Conservation (phyloP, 2,113 vertebrate genomes). For the Tor tambroides region DNA sequence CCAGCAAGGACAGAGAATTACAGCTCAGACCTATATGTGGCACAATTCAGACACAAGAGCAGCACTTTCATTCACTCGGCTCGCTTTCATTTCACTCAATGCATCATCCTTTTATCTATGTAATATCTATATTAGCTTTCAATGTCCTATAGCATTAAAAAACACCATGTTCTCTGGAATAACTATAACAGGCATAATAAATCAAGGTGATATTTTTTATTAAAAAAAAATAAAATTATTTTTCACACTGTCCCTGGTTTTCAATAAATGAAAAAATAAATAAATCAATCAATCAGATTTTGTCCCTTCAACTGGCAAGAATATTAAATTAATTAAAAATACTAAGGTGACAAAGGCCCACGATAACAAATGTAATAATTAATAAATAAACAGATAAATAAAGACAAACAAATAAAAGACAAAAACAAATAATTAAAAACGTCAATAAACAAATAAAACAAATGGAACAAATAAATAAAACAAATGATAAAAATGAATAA, state of each 20-base stretch:
- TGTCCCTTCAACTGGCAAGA: no score
- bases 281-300: no score
- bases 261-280: no score
- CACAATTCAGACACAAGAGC: neutral
- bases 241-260: no score
- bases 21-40: neutral
- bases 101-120: neutral
- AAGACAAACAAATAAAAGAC: neutral
- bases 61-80: neutral
- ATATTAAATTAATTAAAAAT: neutral
- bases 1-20: conserved; percentile 12
- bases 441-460: no score
- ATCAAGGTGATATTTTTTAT: neutral
- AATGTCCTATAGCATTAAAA: neutral
- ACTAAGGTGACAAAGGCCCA: neutral
- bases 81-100: neutral
- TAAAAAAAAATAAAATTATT: no score
- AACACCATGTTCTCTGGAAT: neutral
- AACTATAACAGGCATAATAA: neutral
- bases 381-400: neutral
- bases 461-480: no score
- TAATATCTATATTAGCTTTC: neutral
- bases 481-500: no score
- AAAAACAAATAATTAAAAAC: no score
- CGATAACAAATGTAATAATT: no score